Base-by-base conservation (phyloP, 1,140 invertebrate species). In the Drosophila sulfurigaster region DNA sequence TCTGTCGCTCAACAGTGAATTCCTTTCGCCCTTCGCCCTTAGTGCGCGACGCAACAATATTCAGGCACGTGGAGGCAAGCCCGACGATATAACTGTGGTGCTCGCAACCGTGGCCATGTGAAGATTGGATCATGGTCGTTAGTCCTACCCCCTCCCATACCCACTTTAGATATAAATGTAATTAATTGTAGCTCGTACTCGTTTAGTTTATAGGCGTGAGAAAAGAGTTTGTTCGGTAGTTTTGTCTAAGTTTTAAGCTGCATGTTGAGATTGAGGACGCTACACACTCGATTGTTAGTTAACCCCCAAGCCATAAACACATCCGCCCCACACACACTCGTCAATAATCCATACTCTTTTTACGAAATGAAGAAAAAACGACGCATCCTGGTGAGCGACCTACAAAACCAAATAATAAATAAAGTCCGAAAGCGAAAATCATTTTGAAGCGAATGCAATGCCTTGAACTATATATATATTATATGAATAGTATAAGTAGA, bases 51-150 rank as follows among this genome's bases (percentile, higher is more conserved):
- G 97, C 91, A 97, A 98, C 93, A 98, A 98, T 81, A 98, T 99
- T 70, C 95, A 98, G 92, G 96, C 97, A 78, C 96, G 96, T 93
- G 98, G 98, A 93, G 98, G 98, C 68, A 99, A 99, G 94, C 98
- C 98, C 54, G 98, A 99, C 93, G 98, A 99, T 94, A 99, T 99
- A 92, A 99, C 98, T 91, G 97, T 99, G 86, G 95, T 99, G 81
- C 94, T 99, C 81, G 97, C 97, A 80, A 97, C 97, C 72, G 97
- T 98, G 93, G 96, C 96, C 79, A 94, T 96, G 93, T 96, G 95
- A 95, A 94, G 64, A 30, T 65, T 38, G 2, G 35, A 38, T 38
- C 35, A 3, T 38, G 54, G 25, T 59, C 65, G 43, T 30, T 68
- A 58, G 65, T 30, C 54, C 35, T 46, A 25, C 20, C 35, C 35